phyloP scores from a whole-genome alignment of 2,797 vertebrate species.

The Eutrigla gurnardus region DNA sequence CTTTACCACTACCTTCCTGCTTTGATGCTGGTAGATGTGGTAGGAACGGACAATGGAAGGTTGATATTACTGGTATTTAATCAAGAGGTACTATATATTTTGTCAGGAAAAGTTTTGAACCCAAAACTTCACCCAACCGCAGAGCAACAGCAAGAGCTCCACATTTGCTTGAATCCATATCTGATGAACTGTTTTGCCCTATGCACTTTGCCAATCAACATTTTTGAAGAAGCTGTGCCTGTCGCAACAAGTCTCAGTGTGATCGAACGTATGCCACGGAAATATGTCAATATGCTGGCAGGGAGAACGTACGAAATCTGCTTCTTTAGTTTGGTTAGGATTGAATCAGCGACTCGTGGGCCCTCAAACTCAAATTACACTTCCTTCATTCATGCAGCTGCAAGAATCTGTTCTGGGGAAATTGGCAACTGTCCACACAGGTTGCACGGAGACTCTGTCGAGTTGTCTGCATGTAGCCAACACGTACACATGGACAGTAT shows the following conservation, averaged over 20 bases:
- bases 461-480: not conserved
- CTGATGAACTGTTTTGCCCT: no score
- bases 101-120: no score
- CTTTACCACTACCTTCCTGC: no score
- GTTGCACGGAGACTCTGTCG: not conserved
- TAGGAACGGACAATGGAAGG: no score
- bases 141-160: no score
- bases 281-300: not conserved
- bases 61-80: no score
- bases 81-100: no score
- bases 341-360: not conserved
- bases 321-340: not conserved
- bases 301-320: not conserved
- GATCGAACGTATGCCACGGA: not conserved
- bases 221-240: no score
- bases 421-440: not conserved
- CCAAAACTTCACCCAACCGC: no score
- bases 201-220: no score
- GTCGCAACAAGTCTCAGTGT: not conserved
- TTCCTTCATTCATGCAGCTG: not conserved
- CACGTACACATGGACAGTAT: not conserved
- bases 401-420: not conserved
- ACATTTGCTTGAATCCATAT: no score
- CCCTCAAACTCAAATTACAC: not conserved
- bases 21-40: no score